These are phyloP conservation scores for Coecobrya sp. DNA, from an alignment of 2,888 invertebrate genomes.

Conservation along the genomic window DNA sequence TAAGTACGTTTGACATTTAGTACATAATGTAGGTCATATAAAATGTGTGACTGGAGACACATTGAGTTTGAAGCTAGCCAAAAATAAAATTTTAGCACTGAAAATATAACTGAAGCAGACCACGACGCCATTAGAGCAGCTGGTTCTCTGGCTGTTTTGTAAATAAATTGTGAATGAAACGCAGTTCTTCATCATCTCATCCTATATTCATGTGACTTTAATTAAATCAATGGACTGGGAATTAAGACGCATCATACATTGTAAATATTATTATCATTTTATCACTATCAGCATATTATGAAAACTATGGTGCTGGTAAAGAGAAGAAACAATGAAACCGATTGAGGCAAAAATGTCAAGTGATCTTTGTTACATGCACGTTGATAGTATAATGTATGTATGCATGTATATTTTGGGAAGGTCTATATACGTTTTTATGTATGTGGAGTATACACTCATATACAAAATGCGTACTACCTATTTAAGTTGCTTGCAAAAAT, in stretches of 20 bases:
- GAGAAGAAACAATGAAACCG: conserved; percentile 4
- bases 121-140: conserved; percentile 15
- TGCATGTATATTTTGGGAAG: background rate
- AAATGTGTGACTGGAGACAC: conserved; percentile 6
- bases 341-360: background rate
- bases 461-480: conserved; percentile 31
- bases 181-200: conserved; percentile 13
- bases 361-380: conserved; percentile 1
- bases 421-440: no score
- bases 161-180: conserved; percentile 37
- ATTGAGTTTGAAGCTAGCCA: background rate
- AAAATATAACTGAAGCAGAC: background rate
- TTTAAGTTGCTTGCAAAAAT: background rate
- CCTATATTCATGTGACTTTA: conserved; percentile 11
- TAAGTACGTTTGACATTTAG: no score
- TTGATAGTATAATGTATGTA: background rate
- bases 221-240: conserved; percentile 39
- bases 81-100: conserved; percentile 13
- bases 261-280: background rate
- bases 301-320: background rate
- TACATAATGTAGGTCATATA: conserved; percentile 23
- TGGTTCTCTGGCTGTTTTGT: background rate
- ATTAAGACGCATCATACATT: conserved; percentile 23
- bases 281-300: background rate
- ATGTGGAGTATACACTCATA: background rate